Base-by-base conservation (phyloP, 2,113 vertebrate genomes). In the Parotia lawesii region DNA sequence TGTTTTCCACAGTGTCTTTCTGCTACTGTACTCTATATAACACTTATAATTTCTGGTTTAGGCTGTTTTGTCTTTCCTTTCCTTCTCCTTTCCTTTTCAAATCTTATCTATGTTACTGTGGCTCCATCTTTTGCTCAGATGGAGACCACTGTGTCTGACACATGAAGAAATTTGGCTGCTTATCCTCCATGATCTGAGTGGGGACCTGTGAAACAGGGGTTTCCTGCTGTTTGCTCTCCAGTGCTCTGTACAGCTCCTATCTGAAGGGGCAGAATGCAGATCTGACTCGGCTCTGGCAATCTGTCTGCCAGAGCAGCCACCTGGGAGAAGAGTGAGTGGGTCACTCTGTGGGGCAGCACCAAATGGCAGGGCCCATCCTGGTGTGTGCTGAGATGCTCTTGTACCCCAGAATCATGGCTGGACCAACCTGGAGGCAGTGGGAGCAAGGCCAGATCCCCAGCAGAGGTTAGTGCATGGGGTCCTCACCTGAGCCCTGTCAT, bases 241-340 rank as follows among this genome's bases (percentile, higher is more conserved):
- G 22, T 20, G 51, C 37, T 62, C 28, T 80, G 64, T 37, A 53
- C 24, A 54, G 11, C 38, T 82, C 25, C 74, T 61, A 1, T 38
- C 40, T 2, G 1, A 57, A 51, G 35, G 42, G 15, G 25, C n/a
- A 90, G 71, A 56, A 31, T 4, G 1, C 40, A 51, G 31, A 64
- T 37, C 37, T 1, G 2, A 21, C 42, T 62, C 0, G 0, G 57
- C 35, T 78, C 19, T 15, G 8, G 14, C 25, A 54, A 40, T 53
- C 53, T 86, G 27, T 31, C 54, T 86, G 7, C 42, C 47, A 62
- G 61, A 51, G 24, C 14, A 40, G 31, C 35, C 53, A 38, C 1
- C 1, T 2, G 9, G 40, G 40, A 90, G 45, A 56, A 45, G 45
- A 66, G 37, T 4, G 6, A n/a, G 4, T 51, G 37, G 24, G 25